Evolutionary conservation across 2,113 vertebrate species (phyloP).

Genomic region (Ursus arctos): DNA sequence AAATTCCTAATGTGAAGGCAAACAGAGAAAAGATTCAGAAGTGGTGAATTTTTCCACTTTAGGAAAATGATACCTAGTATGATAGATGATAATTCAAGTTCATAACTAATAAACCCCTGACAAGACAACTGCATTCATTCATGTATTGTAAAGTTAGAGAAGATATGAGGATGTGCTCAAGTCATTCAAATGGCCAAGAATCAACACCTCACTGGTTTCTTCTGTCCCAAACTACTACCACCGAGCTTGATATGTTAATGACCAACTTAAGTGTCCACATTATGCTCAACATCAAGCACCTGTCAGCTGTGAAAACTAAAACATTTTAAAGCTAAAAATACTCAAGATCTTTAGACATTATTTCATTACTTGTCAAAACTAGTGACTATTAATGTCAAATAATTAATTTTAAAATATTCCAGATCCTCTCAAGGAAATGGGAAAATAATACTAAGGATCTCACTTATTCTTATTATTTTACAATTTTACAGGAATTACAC

Average conservation of each 20-base stretch:
- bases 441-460: constrained; percentile 68
- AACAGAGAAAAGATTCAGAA: constrained; percentile 46
- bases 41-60: not conserved
- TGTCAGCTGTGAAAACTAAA: constrained; percentile 67
- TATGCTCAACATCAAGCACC: constrained; percentile 23
- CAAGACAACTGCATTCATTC: not conserved
- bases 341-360: constrained; percentile 31
- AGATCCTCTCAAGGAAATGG: constrained; percentile 78
- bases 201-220: constrained; percentile 59
- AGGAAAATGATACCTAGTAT: constrained; percentile 43
- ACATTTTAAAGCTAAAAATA: constrained; percentile 63
- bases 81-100: constrained; percentile 5
- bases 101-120: not conserved
- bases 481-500: constrained; percentile 73
- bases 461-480: constrained; percentile 42
- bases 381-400: constrained; percentile 47
- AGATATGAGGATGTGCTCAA: not conserved
- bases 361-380: constrained; percentile 55
- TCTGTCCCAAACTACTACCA: constrained; percentile 31
- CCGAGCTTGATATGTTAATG: not conserved
- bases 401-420: constrained; percentile 75
- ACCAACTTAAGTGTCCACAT: constrained; percentile 4
- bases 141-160: constrained; percentile 12
- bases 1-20: constrained; percentile 54
- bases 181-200: constrained; percentile 19